Evolutionary conservation across 53 echinoderm and acorn worm genomes (phyloP).

Genomic region (Paracentrotus lividus): DNA sequence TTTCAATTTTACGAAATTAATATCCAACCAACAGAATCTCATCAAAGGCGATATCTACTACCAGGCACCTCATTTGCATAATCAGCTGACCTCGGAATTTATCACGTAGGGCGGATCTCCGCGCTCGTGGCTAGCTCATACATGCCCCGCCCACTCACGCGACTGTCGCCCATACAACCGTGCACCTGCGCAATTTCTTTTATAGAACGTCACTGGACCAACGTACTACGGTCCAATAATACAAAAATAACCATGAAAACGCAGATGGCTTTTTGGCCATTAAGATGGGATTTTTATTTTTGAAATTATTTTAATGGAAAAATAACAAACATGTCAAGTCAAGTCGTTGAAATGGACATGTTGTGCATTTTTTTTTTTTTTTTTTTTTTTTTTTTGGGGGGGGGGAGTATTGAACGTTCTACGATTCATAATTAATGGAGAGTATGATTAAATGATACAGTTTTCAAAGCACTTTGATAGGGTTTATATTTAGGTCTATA

Average conservation of each 20-base stretch:
- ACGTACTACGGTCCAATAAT: neutral
- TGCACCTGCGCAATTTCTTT: conserved; percentile 43
- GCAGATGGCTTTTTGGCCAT: conserved; percentile 60
- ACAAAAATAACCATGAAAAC: conserved; percentile 9
- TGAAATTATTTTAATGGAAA: conserved; percentile 53
- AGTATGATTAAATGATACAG: neutral
- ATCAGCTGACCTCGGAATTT: conserved; percentile 59
- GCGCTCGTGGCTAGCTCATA: neutral
- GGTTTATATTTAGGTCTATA: neutral
- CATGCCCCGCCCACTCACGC: conserved; percentile 53
- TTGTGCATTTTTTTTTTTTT: neutral
- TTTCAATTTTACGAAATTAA: neutral
- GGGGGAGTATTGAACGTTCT: neutral
- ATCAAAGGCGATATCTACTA: neutral
- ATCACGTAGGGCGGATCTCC: conserved; percentile 24
- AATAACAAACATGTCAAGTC: conserved; percentile 54
- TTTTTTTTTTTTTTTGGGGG: too few relatives aligned
- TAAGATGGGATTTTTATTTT: neutral
- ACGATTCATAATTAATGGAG: neutral
- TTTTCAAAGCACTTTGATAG: neutral
- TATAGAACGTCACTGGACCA: neutral
- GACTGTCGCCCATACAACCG: neutral
- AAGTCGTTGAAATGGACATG: neutral
- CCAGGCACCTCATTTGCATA: conserved; percentile 66
- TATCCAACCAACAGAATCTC: neutral